phyloP scores from a whole-genome alignment of 2,888 invertebrate species.

The Troides oblongomaculatus region DNA sequence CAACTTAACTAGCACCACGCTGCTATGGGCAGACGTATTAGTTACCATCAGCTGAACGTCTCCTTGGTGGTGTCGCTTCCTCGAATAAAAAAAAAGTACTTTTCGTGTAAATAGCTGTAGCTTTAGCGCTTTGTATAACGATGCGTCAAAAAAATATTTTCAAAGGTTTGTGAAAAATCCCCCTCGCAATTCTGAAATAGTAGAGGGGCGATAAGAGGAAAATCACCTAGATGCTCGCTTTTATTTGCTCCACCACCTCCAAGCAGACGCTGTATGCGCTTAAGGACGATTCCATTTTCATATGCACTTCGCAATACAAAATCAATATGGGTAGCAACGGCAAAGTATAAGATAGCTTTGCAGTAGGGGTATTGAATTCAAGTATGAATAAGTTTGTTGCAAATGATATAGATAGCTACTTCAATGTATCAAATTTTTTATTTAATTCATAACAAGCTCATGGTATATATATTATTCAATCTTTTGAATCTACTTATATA shows the following conservation, averaged over 20 bases:
- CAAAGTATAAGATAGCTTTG: background rate
- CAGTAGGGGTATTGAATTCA: background rate
- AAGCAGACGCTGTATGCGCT: conserved; percentile 13
- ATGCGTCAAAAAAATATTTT: background rate
- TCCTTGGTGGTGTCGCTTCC: too few species aligned
- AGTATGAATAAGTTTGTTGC: background rate
- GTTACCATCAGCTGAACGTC: too few species aligned
- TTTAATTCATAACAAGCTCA: background rate
- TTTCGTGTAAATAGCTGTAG: too few species aligned
- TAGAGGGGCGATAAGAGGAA: conserved; percentile 23
- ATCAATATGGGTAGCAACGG: conserved; percentile 7
- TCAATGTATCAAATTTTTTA: background rate
- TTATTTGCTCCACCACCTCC: conserved; percentile 12
- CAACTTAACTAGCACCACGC: too few species aligned
- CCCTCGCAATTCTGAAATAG: conserved; percentile 15
- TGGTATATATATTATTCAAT: background rate
- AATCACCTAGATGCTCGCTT: conserved; percentile 17
- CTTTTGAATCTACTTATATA: too few species aligned
- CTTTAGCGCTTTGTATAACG: background rate
- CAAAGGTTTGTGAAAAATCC: background rate
- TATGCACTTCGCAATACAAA: conserved; percentile 13
- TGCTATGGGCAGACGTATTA: too few species aligned
- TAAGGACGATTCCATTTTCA: conserved; percentile 5
- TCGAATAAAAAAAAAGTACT: too few species aligned
- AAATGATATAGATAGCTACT: background rate